Evolutionary conservation across 2,797 vertebrate species (phyloP), one percentile per base, ranked within the genome.

Genomic region (Buceros bicornis): DNA sequence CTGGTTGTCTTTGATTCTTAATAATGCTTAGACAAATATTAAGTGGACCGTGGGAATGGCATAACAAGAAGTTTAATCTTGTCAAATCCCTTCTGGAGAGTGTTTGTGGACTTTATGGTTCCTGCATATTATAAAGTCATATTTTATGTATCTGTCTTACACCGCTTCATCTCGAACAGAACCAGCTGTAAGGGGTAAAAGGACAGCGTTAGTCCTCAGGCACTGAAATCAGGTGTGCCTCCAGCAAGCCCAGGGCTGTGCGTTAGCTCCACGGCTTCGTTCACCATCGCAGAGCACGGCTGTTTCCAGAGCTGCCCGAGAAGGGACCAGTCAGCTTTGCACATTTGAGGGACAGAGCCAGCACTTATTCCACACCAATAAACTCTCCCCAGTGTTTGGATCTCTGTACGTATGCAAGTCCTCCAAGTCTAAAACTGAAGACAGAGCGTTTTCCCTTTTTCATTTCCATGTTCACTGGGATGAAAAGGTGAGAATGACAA

Each of bases 1-100:
- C 58, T 97, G 82, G 78, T 53, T 78, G 93, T 33, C 93, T 73
- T 94, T 93, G 76, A 82, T 67, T 84, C 64, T 85, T 70, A 60
- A 48, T 47, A 80, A 60, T 19, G 40, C 51, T 95, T 80, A 94
- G 50, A 82, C 78, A 85, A 93, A 96, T 61, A 95, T 47, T 78
- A 76, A 94, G 69, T 70, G 87, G 90, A 65, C 74, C 35, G 31
- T 81, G 92, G 87, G 84, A 93, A 87, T 37, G 86, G 54, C 70
- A 83, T 29, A 60, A 57, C 69, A 58, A 79, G 65, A 58, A 82
- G 28, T 79, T 87, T 82, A 79, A 94, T 78, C 85, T 82, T 94
- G 69, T 91, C 96, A 94, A 18, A 70, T 87, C 80, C 43, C 43
- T 89, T 87, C 78, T 78, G 72, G 50, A 82, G 83, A 70, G 50